Base-by-base conservation (phyloP, 2,888 invertebrate species). In the Bruchidius siliquastri region DNA sequence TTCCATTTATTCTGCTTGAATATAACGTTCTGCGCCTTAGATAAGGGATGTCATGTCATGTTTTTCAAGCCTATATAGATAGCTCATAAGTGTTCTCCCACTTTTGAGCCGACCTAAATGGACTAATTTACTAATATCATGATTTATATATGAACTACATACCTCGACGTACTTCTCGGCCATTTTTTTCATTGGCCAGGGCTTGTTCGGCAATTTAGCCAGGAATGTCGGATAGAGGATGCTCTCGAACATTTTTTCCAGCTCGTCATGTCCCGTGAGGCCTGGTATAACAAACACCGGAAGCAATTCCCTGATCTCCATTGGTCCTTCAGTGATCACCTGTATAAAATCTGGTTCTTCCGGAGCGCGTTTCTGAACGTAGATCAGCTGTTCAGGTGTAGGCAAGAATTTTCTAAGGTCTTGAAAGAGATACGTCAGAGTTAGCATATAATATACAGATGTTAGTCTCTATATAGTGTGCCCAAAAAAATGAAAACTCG, bases 231-330 rank as follows among this genome's bases (percentile, higher is more conserved):
- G 87, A 74, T 86, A 83, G 68, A 87, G 78, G 10, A 88, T 74
- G 67, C 83, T 79, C 66, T 78, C 79, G 0, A 84, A 81, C 68
- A 85, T 82, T 22, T 83, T 81, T 72, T 80, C 79, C 2, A 84
- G 77, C 73, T 78, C 78, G 3, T 81, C 78, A n/a, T 79, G 74
- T 0, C 83, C 83, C n/a, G 82, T 82, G 22, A 87, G 76, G 10
- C 87, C 87, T 8, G 87, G 86, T 68, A 87, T 81, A 1, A 87
- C 78, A 75, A 88, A 87, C 0, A 87, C 76, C 0, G 87, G 87
- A 3, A 84, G 84, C 20, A 85, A 73, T 73, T 87, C 86, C 69
- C 85, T 76, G 21, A 85, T 83, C 74, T 82, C 83, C 18, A 82
- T 78, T 2, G 86, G 85, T 70, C 86, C 85, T 22, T 82, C 80